Base-by-base conservation (phyloP, 2,113 vertebrate genomes). In the Eolophus roseicapilla region DNA sequence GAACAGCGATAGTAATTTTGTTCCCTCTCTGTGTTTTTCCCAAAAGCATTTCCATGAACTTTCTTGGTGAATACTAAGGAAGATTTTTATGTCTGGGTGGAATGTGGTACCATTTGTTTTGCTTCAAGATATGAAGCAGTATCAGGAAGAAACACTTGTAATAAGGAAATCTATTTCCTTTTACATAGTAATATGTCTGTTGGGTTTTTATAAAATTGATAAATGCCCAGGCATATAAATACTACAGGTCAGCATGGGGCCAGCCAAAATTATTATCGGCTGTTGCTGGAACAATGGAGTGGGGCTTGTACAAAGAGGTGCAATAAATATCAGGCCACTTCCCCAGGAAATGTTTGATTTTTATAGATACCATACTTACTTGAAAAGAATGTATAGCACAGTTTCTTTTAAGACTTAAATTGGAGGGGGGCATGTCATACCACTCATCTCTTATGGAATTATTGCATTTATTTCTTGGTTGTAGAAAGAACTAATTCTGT, bases 131-230 rank as follows among this genome's bases (percentile, higher is more conserved):
- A 92, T 75, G 47, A 85, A 86, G 69, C 84, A 91, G 7, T 96
- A 96, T 97, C 96, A 96, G 95, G 95, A 98, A 97, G 97, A 97
- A 97, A 97, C 97, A 96, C 82, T 97, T 97, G 84, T 52, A 95
- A 89, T 96, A 83, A 97, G 97, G 94, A 98, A 97, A 75, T 93
- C 78, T 68, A 81, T 60, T 98, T 98, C 95, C 95, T 94, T 96
- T 96, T 97, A 86, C 93, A 96, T 94, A 83, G 87, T 91, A 93
- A 96, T 96, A 95, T 94, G 91, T 96, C 96, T 96, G 10, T 39
- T 89, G 43, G 62, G 33, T 63, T 96, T 94, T 97, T 71, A 92
- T 67, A 83, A 96, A 85, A 88, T 92, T 95, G 97, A 93, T 97
- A 96, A 96, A 91, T 95, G 94, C 75, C 55, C 90, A 89, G 84